These are phyloP conservation scores for Thinocorus orbignyianus DNA, from an alignment of 2,113 vertebrate species.

Conservation along the genomic window DNA sequence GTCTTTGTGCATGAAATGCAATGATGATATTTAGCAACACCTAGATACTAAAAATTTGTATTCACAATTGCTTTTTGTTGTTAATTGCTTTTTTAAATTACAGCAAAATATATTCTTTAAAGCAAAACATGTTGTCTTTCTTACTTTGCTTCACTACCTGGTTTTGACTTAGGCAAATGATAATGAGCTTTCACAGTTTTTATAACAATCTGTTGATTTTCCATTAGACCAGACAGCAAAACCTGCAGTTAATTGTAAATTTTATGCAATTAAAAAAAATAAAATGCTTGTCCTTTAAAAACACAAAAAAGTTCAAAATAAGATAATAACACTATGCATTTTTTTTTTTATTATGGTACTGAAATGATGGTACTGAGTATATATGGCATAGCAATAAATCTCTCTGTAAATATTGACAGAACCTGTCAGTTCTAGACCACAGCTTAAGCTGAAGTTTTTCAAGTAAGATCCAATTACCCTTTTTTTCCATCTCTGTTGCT, in stretches of 20 bases:
- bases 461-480: constrained; percentile 23
- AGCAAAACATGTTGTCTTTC: not conserved
- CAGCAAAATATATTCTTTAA: not conserved
- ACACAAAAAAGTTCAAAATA: not conserved
- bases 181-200: not conserved
- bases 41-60: not conserved
- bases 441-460: not conserved
- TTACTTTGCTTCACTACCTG: not conserved
- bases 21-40: not conserved
- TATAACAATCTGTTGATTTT: not conserved
- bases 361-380: not conserved
- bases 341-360: not conserved
- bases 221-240: not conserved
- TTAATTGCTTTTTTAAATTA: not conserved
- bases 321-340: not conserved
- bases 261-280: not conserved
- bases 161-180: not conserved
- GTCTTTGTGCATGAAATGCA: not conserved
- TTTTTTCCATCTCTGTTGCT: not conserved
- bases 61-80: not conserved
- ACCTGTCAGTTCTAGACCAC: not conserved
- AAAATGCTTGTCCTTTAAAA: not conserved
- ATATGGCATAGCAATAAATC: not conserved
- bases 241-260: not conserved
- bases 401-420: not conserved